Percentiles rank a stretch among this genome's conserved stretches.
These are phyloP conservation scores for Drosophila jambulina DNA, from an alignment of 1,140 invertebrate genomes.

Conservation along the genomic window DNA sequence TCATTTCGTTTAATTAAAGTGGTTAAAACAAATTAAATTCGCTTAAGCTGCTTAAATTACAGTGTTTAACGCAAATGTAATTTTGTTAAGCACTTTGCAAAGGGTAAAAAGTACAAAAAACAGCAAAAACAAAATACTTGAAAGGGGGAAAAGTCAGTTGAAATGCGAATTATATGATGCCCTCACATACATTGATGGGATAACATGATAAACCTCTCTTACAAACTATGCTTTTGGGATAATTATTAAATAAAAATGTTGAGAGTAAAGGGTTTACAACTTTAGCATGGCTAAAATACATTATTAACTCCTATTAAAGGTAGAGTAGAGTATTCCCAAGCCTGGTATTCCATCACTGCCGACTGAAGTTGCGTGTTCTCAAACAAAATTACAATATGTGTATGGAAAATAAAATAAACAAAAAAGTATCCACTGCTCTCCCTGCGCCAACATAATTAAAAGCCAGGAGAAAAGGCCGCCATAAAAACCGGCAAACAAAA, in stretches of 20 bases:
- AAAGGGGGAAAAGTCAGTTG: constrained; percentile 8
- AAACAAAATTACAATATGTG: constrained; percentile 36
- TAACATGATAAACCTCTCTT: too few species aligned
- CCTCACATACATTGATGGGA: background rate
- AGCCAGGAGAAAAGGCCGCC: constrained; percentile 20
- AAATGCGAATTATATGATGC: constrained; percentile 3
- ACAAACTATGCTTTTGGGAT: background rate
- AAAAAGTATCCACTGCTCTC: constrained; percentile 20
- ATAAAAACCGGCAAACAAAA: constrained; percentile 32
- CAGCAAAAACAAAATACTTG: constrained; percentile 17
- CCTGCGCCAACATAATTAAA: constrained; percentile 67
- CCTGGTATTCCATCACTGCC: background rate
- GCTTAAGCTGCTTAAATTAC: constrained; percentile 76
- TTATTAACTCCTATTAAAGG: background rate
- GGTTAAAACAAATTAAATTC: constrained; percentile 70
- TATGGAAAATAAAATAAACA: constrained; percentile 33
- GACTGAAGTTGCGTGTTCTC: constrained; percentile 41
- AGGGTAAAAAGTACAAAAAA: constrained; percentile 22
- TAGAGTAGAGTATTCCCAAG: background rate
- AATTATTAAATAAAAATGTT: background rate
- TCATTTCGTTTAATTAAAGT: constrained; percentile 73
- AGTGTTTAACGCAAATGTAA: constrained; percentile 77
- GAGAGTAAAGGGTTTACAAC: too few species aligned
- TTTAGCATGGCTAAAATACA: background rate
- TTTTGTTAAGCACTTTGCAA: constrained; percentile 54